Conservation (phyloP, 2,797 vertebrate species). For the Lepidocolaptes lacrymiger region DNA sequence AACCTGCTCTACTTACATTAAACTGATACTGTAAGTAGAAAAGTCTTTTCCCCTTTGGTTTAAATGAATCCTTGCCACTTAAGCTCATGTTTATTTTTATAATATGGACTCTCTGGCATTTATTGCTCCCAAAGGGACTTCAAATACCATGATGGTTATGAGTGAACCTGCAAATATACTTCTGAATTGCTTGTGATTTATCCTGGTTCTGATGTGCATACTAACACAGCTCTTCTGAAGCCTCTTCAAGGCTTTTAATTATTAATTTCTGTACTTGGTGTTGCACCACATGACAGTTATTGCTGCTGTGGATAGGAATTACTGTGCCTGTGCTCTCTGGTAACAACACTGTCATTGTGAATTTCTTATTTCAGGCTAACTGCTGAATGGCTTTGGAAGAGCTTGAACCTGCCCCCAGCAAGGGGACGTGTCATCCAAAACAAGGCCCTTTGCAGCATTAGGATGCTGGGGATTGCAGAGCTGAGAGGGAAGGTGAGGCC, state of each 20-base stretch:
- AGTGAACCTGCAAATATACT: slow-evolving; percentile 57
- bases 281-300: slow-evolving; percentile 27
- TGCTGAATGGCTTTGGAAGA: background rate
- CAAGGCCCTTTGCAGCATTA: background rate
- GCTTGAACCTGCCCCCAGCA: background rate
- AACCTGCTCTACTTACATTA: slow-evolving; percentile 52
- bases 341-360: background rate
- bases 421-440: background rate
- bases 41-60: slow-evolving; percentile 68
- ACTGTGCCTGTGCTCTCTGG: background rate
- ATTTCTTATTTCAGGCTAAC: background rate
- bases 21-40: slow-evolving; percentile 62
- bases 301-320: slow-evolving; percentile 27
- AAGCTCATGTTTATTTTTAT: slow-evolving; percentile 81
- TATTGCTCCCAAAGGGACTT: slow-evolving; percentile 65
- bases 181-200: slow-evolving; percentile 72
- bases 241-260: slow-evolving; percentile 59
- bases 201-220: slow-evolving; percentile 33
- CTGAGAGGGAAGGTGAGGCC: background rate
- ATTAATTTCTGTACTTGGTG: slow-evolving; percentile 66
- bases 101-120: slow-evolving; percentile 67
- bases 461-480: background rate
- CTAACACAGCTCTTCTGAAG: slow-evolving; percentile 33
- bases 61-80: slow-evolving; percentile 76
- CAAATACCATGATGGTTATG: slow-evolving; percentile 38